A percentile compares a stretch with the other conserved stretches of the same genome.
phyloP scores from a whole-genome alignment of 2,797 vertebrate species.

The Chloroceryle inda region DNA sequence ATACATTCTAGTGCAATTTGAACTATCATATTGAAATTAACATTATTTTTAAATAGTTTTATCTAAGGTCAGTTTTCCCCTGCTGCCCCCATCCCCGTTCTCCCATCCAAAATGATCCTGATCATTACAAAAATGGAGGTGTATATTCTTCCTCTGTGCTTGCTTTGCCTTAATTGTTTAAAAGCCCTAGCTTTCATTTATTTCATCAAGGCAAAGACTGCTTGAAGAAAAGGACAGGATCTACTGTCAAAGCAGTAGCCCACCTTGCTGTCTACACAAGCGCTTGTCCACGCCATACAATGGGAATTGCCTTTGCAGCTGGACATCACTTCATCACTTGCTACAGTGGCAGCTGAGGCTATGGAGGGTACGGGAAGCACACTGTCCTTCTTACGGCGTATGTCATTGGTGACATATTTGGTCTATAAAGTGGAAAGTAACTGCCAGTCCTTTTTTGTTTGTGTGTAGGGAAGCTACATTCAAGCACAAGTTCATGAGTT shows the following conservation, averaged over 20 bases:
- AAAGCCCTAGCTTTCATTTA: background rate
- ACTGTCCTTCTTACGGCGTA: background rate
- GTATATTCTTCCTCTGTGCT: background rate
- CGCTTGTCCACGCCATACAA: fast-evolving
- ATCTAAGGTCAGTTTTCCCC: background rate
- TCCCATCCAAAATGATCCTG: background rate
- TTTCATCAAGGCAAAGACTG: background rate
- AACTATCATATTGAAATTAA: constrained; percentile 31
- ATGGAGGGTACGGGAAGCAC: background rate
- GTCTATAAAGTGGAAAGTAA: background rate
- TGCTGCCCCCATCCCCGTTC: no score
- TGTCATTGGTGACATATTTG: background rate
- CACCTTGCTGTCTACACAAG: background rate
- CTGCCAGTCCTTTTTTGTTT: background rate
- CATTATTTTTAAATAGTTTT: background rate
- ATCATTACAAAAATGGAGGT: background rate
- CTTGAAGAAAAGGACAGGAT: background rate
- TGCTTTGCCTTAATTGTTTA: background rate
- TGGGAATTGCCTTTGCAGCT: background rate
- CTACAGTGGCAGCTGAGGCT: background rate
- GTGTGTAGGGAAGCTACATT: background rate
- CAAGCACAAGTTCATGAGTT: background rate
- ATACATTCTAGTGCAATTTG: background rate
- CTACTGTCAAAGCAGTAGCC: background rate
- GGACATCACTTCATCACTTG: background rate